These are phyloP conservation scores for Oryctes rhinoceros DNA, from an alignment of 1,140 invertebrate genomes.

Conservation along the genomic window DNA sequence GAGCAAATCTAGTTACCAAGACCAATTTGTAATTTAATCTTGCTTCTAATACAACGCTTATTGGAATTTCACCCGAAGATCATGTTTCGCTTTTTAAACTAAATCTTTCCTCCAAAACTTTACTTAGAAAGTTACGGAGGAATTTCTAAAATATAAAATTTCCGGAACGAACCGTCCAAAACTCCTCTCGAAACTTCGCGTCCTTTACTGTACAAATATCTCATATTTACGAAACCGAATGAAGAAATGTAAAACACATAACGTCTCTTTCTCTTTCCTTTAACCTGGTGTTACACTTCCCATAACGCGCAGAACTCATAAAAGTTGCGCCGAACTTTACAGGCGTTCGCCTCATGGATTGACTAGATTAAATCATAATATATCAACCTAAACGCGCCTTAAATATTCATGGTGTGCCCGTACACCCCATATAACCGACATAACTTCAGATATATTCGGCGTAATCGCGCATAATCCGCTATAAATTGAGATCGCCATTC, in stretches of 20 bases:
- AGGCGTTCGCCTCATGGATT: conserved; percentile 10
- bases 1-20: too few relatives aligned
- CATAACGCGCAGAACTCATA: background rate
- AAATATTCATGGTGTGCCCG: conserved; percentile 25
- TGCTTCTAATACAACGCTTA: too few relatives aligned
- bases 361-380: conserved; percentile 37
- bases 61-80: too few relatives aligned
- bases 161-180: background rate
- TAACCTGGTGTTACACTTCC: background rate
- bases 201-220: background rate
- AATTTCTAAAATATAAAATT: too few relatives aligned
- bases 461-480: conserved; percentile 30
- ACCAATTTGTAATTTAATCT: too few relatives aligned
- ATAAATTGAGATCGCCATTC: conserved; percentile 4
- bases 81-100: too few relatives aligned
- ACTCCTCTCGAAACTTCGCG: background rate
- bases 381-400: conserved; percentile 26
- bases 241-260: background rate
- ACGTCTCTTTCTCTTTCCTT: background rate
- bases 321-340: conserved; percentile 15
- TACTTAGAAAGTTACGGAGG: too few relatives aligned
- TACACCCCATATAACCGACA: conserved; percentile 26
- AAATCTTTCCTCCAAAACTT: too few relatives aligned
- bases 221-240: background rate
- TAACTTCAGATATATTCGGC: conserved; percentile 30